A percentile compares a stretch with the other conserved stretches of the same genome.
Evolutionary conservation across 2,797 vertebrate species (phyloP).

Genomic region (Propithecus perrieri): DNA sequence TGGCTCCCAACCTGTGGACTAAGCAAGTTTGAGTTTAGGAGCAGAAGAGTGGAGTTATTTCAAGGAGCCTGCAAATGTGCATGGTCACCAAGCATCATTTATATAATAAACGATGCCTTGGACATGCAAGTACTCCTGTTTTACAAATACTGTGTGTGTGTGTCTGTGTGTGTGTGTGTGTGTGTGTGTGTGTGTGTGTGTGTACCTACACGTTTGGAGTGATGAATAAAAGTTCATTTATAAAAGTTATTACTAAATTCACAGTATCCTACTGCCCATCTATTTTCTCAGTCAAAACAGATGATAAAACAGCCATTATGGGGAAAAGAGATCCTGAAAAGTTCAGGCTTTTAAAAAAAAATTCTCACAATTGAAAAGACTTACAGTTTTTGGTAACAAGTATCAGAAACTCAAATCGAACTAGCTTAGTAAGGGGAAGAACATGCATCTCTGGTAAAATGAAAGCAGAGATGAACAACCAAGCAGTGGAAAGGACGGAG

Average conservation of each 20-base stretch:
- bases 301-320: not conserved
- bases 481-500: not conserved
- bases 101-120: not conserved
- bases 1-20: not conserved
- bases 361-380: not conserved
- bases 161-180: no score
- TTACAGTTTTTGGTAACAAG: not conserved
- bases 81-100: not conserved
- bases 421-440: not conserved
- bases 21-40: not conserved
- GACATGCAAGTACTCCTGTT: not conserved
- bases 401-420: not conserved
- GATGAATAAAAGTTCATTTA: not conserved
- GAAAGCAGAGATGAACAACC: not conserved
- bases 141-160: not conserved
- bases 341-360: not conserved
- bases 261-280: not conserved
- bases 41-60: not conserved
- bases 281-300: not conserved
- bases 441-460: not conserved
- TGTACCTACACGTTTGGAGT: no score
- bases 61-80: not conserved
- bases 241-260: not conserved
- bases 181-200: no score
- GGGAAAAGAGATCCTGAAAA: not conserved